Evolutionary conservation across 2,888 invertebrate species (phyloP).

Genomic region (Lamellibrachia columna): DNA sequence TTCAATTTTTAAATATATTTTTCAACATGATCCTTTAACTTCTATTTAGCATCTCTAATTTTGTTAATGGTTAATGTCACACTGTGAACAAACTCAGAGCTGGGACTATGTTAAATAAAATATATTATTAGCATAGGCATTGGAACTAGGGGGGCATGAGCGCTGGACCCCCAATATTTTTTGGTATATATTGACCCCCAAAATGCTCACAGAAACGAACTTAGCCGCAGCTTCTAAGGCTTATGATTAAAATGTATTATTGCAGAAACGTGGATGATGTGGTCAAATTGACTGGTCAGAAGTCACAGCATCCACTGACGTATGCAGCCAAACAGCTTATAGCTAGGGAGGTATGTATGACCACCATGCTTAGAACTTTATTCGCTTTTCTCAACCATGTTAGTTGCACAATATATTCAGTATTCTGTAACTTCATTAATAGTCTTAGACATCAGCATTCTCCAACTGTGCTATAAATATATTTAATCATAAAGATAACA

Average conservation of each 20-base stretch:
- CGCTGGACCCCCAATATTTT: no score
- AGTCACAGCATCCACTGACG: conserved; percentile 68
- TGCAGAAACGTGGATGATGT: conserved; percentile 76
- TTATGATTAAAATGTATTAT: conserved; percentile 33
- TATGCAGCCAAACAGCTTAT: conserved; percentile 83
- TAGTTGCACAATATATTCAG: background rate
- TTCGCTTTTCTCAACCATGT: background rate
- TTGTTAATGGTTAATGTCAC: background rate
- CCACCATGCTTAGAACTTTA: background rate
- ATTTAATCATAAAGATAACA: background rate
- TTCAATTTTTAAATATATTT: background rate
- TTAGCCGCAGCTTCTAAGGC: no score
- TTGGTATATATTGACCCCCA: no score
- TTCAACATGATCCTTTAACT: background rate
- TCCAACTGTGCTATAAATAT: background rate
- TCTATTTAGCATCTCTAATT: background rate
- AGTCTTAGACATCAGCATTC: background rate
- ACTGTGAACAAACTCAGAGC: background rate
- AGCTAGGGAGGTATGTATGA: conserved; percentile 73
- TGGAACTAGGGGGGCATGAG: no score
- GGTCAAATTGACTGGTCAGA: conserved; percentile 68
- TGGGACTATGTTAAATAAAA: background rate
- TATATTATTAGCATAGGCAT: background rate
- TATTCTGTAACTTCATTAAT: background rate
- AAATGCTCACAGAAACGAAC: no score